These are phyloP conservation scores for Ephestia elutella DNA, from an alignment of 1,140 invertebrate species.

Conservation along the genomic window DNA sequence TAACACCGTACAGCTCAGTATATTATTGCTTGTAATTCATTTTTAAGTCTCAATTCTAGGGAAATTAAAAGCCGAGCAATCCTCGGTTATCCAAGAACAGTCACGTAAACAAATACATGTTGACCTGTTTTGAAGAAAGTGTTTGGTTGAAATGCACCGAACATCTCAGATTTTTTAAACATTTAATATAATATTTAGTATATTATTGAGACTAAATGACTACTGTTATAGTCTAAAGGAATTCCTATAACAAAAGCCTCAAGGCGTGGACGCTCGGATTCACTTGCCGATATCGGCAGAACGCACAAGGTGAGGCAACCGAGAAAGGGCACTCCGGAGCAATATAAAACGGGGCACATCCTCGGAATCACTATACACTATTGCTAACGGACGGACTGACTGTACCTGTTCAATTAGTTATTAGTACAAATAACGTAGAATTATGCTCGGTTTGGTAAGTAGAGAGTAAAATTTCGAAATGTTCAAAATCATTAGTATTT, in stretches of 20 bases:
- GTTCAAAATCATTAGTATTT: too few relatives aligned
- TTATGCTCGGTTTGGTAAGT: constrained; percentile 44
- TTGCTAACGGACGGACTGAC: constrained; percentile 43
- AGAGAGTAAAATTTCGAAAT: neutral
- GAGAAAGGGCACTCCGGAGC: constrained; percentile 65
- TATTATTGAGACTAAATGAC: neutral
- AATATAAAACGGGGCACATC: constrained; percentile 70
- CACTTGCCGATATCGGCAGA: constrained; percentile 35
- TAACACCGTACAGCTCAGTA: too few relatives aligned
- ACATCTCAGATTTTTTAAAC: neutral
- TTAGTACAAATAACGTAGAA: constrained; percentile 24
- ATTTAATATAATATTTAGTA: neutral
- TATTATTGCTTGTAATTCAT: too few relatives aligned
- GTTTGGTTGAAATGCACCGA: too few relatives aligned
- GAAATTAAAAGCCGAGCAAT: too few relatives aligned
- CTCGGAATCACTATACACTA: constrained; percentile 45
- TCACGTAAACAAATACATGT: too few relatives aligned
- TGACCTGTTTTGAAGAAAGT: too few relatives aligned
- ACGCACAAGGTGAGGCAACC: constrained; percentile 68
- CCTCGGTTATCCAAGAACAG: too few relatives aligned
- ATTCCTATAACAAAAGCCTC: constrained; percentile 39
- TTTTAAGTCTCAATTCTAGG: too few relatives aligned
- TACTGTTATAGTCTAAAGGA: constrained; percentile 19
- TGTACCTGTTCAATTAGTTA: constrained; percentile 32
- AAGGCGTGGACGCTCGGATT: constrained; percentile 47